A percentile compares a stretch with the other conserved stretches of the same genome.
These are phyloP conservation scores for Carpatolechia fugitivella DNA, from an alignment of 2,888 invertebrate species.

Conservation along the genomic window DNA sequence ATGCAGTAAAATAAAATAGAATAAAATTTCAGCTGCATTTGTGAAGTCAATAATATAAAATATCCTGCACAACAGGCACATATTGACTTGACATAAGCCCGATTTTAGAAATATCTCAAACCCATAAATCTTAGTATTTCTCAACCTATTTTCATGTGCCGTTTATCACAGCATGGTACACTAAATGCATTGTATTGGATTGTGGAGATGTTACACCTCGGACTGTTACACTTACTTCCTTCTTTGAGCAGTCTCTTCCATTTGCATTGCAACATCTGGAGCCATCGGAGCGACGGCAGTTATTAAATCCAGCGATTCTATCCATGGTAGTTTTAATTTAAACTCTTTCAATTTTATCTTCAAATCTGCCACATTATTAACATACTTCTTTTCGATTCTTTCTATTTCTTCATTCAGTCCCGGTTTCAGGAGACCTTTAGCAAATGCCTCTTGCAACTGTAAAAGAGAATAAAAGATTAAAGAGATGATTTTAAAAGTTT, in stretches of 20 bases:
- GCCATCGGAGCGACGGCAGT: conserved; percentile 89
- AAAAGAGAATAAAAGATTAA: conserved; percentile 30
- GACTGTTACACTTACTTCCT: conserved; percentile 79
- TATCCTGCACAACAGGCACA: no score
- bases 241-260: conserved; percentile 86
- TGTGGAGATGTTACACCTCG: no score
- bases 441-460: conserved; percentile 94
- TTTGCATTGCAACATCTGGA: conserved; percentile 88
- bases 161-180: no score
- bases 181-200: no score
- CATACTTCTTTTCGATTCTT: conserved; percentile 75
- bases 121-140: no score
- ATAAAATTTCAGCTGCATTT: no score
- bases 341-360: conserved; percentile 86
- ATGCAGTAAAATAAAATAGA: no score
- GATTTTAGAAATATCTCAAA: no score
- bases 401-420: conserved; percentile 87
- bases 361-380: conserved; percentile 87
- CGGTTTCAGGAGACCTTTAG: conserved; percentile 90
- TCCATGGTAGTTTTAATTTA: conserved; percentile 87
- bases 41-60: no score
- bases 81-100: no score
- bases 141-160: no score
- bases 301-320: conserved; percentile 90
- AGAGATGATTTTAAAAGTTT: no score